phyloP scores from a whole-genome alignment of 1,140 invertebrate genomes.

The Ylistrum balloti region DNA sequence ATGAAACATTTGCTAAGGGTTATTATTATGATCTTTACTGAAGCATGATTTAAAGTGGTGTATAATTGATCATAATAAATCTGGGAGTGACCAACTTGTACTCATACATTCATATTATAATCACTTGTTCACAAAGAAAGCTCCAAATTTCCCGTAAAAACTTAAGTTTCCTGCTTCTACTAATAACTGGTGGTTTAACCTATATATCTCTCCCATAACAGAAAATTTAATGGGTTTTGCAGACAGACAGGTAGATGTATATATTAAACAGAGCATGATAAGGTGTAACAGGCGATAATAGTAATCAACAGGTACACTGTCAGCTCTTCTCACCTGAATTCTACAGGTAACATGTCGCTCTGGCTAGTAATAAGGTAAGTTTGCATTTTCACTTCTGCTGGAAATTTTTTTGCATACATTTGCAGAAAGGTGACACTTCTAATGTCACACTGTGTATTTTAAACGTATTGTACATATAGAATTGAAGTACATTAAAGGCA shows the following conservation, averaged over 20 bases:
- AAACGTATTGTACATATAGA: neutral
- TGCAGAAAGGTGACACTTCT: constrained; percentile 33
- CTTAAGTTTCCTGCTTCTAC: neutral
- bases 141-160: neutral
- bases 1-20: too few species aligned
- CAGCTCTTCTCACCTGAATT: neutral
- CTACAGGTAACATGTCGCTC: constrained; percentile 6
- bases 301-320: constrained; percentile 15
- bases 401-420: neutral
- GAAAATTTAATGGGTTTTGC: neutral
- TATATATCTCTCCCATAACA: neutral
- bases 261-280: neutral
- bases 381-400: constrained; percentile 1
- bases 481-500: neutral
- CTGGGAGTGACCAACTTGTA: too few species aligned
- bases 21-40: too few species aligned
- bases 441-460: neutral
- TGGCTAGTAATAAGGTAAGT: neutral
- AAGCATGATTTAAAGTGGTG: too few species aligned
- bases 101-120: too few species aligned
- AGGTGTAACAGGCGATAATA: neutral
- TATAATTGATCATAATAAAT: too few species aligned
- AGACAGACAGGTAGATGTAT: constrained; percentile 11
- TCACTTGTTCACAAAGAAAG: neutral
- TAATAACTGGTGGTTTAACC: neutral